These are phyloP conservation scores for Natator depressus DNA, from an alignment of 2,113 vertebrate species.

Conservation along the genomic window DNA sequence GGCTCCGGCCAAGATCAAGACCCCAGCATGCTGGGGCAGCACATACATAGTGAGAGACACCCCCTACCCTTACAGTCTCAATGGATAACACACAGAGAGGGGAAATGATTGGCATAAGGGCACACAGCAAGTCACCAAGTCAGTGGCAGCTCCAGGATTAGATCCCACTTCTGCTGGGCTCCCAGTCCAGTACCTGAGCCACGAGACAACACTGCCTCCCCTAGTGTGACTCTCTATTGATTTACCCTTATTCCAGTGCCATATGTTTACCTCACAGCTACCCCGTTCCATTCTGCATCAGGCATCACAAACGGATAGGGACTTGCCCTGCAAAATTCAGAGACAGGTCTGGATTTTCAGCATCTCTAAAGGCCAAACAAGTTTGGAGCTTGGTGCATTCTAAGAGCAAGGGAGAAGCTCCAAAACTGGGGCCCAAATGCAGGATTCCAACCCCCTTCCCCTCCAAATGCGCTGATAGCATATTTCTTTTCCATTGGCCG, in stretches of 20 bases:
- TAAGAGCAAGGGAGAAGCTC: background rate
- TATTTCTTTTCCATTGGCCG: too few species aligned
- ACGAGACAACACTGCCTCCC: too few species aligned
- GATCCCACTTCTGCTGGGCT: too few species aligned
- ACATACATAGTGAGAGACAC: background rate
- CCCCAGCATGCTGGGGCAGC: background rate
- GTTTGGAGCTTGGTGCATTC: background rate
- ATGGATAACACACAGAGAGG: background rate
- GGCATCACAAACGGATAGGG: background rate
- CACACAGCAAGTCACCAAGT: too few species aligned
- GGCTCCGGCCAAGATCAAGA: background rate
- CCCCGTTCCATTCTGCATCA: background rate
- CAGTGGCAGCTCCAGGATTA: too few species aligned
- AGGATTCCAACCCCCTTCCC: background rate
- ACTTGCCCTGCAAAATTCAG: background rate
- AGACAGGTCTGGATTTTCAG: background rate
- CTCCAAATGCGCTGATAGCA: background rate
- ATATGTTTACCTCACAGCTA: background rate
- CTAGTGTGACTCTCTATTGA: too few species aligned
- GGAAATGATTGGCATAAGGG: too few species aligned
- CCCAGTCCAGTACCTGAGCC: too few species aligned
- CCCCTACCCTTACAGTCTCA: too few species aligned
- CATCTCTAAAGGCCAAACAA: background rate
- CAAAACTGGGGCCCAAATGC: background rate
- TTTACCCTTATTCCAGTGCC: background rate